These are phyloP conservation scores for Sisyra terminalis DNA, from an alignment of 2,888 invertebrate genomes.

Conservation along the genomic window DNA sequence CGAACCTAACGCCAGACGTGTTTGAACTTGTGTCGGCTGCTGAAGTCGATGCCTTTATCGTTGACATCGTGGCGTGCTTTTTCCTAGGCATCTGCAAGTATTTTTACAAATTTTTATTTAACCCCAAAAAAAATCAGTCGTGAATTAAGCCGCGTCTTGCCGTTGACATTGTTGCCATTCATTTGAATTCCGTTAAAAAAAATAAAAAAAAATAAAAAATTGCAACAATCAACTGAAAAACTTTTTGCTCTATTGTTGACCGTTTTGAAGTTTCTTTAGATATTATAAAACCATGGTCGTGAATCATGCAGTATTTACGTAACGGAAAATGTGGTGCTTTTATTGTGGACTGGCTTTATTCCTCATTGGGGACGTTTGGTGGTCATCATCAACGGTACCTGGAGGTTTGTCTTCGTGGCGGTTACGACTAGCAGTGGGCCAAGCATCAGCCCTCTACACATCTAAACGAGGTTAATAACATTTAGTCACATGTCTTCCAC, in stretches of 20 bases:
- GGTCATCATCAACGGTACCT: slow-evolving; percentile 19
- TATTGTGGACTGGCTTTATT: slow-evolving; percentile 22
- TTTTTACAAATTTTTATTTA: too few relatives aligned
- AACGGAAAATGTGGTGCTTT: slow-evolving; percentile 25
- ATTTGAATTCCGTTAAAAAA: background rate
- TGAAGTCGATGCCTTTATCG: slow-evolving; percentile 9
- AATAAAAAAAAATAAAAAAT: too few relatives aligned
- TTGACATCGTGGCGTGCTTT: too few relatives aligned
- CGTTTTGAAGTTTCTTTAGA: background rate
- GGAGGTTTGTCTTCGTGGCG: slow-evolving; percentile 14
- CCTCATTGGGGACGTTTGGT: slow-evolving; percentile 18
- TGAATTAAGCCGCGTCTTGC: background rate
- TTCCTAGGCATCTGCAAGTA: too few relatives aligned
- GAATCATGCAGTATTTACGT: slow-evolving; percentile 26
- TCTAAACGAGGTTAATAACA: slow-evolving; percentile 23
- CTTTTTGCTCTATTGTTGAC: too few relatives aligned
- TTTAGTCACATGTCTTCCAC: slow-evolving; percentile 3
- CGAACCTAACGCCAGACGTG: slow-evolving; percentile 13
- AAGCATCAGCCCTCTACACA: slow-evolving; percentile 18
- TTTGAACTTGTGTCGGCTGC: slow-evolving; percentile 14
- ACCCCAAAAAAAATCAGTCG: too few relatives aligned
- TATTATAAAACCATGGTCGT: slow-evolving; percentile 21
- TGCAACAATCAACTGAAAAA: too few relatives aligned
- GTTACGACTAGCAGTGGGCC: slow-evolving; percentile 12
- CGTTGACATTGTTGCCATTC: background rate